These are phyloP conservation scores for Phalera bucephala DNA, from an alignment of 2,888 invertebrate genomes.

Conservation along the genomic window DNA sequence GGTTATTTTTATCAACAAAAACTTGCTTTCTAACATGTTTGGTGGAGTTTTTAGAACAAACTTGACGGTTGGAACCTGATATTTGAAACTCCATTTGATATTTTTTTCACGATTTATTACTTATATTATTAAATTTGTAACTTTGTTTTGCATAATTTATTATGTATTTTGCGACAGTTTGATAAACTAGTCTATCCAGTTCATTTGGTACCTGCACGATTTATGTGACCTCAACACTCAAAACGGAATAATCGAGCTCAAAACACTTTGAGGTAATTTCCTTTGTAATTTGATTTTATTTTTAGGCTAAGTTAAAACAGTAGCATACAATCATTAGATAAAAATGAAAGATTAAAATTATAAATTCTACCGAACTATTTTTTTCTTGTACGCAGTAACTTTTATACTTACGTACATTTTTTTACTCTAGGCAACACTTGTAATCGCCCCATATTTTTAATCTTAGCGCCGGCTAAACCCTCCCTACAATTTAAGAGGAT, in stretches of 20 bases:
- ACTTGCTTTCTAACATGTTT: conserved; percentile 23
- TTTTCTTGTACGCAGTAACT: too few relatives aligned
- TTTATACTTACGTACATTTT: too few relatives aligned
- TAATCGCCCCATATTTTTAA: too few relatives aligned
- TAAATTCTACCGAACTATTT: too few relatives aligned
- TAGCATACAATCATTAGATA: too few relatives aligned
- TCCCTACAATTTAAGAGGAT: too few relatives aligned
- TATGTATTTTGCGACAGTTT: neutral
- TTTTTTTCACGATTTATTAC: too few relatives aligned
- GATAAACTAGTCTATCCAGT: conserved; percentile 16
- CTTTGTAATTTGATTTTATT: neutral
- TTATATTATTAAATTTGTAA: too few relatives aligned
- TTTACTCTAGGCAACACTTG: too few relatives aligned
- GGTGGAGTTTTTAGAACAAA: conserved; percentile 20
- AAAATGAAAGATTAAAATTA: too few relatives aligned
- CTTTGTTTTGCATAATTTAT: neutral
- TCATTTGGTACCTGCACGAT: conserved; percentile 6
- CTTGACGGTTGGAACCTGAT: conserved; percentile 4
- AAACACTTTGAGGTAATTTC: conserved; percentile 3
- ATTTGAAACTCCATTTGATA: too few relatives aligned
- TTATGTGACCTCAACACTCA: conserved; percentile 7
- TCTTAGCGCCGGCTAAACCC: too few relatives aligned
- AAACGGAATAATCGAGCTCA: conserved; percentile 8
- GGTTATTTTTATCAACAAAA: conserved; percentile 21
- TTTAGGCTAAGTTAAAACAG: neutral